Conservation (phyloP, 1,140 invertebrate genomes). For the Ganaspis sp. region DNA sequence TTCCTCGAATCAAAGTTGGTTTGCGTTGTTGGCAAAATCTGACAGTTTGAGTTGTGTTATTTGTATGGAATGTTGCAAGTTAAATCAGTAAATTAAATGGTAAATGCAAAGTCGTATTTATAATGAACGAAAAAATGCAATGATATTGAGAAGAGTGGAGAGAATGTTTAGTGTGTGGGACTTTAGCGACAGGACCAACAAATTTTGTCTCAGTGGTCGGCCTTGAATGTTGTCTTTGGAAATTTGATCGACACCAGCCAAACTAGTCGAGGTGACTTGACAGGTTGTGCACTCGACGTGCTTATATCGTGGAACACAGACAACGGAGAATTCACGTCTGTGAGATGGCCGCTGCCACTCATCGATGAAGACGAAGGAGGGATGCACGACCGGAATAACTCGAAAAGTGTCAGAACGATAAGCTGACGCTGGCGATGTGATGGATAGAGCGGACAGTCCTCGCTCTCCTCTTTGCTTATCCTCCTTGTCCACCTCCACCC, state of each 20-base stretch:
- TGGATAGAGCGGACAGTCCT: slow-evolving; percentile 75
- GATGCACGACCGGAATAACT: slow-evolving; percentile 73
- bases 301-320: slow-evolving; percentile 49
- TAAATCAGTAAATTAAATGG: too few relatives aligned
- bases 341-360: slow-evolving; percentile 35
- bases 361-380: slow-evolving; percentile 35
- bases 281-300: slow-evolving; percentile 38
- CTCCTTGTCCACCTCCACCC: slow-evolving; percentile 49
- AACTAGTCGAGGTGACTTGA: slow-evolving; percentile 66
- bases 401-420: slow-evolving; percentile 77
- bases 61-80: too few relatives aligned
- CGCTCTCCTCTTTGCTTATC: slow-evolving; percentile 65
- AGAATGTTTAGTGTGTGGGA: slow-evolving; percentile 29
- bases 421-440: slow-evolving; percentile 76
- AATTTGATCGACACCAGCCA: slow-evolving; percentile 76
- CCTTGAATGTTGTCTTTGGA: slow-evolving; percentile 69
- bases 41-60: too few relatives aligned
- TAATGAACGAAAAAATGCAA: too few relatives aligned
- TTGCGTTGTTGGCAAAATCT: too few relatives aligned
- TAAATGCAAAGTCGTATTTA: too few relatives aligned
- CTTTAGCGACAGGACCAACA: slow-evolving; percentile 25
- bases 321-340: slow-evolving; percentile 48
- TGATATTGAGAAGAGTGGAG: slow-evolving; percentile 27
- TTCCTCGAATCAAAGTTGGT: too few relatives aligned
- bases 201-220: slow-evolving; percentile 67